A percentile compares a stretch with the other conserved stretches of the same genome.
These are phyloP conservation scores for Drosophila nigromelanica DNA, from an alignment of 1,140 invertebrate genomes.

Conservation along the genomic window DNA sequence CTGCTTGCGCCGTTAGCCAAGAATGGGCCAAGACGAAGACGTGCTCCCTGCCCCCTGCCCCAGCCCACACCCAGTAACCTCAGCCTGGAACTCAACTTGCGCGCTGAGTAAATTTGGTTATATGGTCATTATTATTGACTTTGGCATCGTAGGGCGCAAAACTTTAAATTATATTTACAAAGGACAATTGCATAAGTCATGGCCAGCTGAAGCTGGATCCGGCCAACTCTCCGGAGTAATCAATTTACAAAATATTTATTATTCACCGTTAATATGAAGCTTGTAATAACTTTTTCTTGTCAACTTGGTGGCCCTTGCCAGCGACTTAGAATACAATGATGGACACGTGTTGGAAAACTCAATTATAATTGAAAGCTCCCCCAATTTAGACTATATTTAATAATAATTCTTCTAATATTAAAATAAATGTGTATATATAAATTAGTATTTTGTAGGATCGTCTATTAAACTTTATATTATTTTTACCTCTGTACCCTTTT, in stretches of 20 bases:
- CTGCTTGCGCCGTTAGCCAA: constrained; percentile 55
- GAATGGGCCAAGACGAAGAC: constrained; percentile 5
- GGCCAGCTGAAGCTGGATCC: constrained; percentile 1
- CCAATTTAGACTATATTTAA: no score
- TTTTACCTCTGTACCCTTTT: no score
- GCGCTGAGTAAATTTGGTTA: constrained; percentile 74
- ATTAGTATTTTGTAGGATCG: no score
- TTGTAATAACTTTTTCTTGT: constrained; percentile 17
- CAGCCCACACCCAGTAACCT: not conserved
- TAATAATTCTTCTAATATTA: no score
- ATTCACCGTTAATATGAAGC: constrained; percentile 16
- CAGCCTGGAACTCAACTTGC: constrained; percentile 45
- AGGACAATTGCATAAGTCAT: constrained; percentile 73
- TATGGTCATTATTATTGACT: constrained; percentile 80
- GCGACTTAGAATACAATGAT: no score
- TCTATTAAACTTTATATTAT: no score
- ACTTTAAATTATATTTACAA: constrained; percentile 79
- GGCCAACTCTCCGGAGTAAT: not conserved
- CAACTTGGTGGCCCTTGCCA: not conserved
- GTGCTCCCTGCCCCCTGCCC: constrained; percentile 7
- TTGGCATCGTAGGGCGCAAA: constrained; percentile 60
- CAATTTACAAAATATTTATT: constrained; percentile 27
- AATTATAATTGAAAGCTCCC: not conserved
- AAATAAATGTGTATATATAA: no score
- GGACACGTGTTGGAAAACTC: not conserved